A percentile compares a stretch with the other conserved stretches of the same genome.
These are phyloP conservation scores for Alethe castanea DNA, from an alignment of 2,113 vertebrate species.

Conservation along the genomic window DNA sequence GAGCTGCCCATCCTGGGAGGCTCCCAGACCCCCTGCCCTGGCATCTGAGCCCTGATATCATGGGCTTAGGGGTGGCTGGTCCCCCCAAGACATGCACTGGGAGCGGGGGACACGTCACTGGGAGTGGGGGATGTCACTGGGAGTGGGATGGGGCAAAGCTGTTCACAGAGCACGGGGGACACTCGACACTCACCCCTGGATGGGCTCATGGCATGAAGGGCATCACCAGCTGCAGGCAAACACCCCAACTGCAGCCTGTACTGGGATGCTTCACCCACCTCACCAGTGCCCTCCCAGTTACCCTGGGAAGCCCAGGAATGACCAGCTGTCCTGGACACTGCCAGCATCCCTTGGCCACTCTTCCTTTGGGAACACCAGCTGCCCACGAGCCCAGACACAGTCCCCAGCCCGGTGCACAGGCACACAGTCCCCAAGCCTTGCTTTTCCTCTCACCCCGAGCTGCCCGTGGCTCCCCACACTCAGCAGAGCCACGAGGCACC, in stretches of 20 bases:
- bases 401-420: background rate
- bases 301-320: background rate
- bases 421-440: rapidly evolving
- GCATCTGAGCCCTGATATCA: background rate
- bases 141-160: background rate
- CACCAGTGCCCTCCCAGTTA: background rate
- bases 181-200: too few relatives aligned
- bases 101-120: background rate
- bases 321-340: background rate
- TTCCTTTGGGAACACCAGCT: rapidly evolving
- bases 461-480: background rate
- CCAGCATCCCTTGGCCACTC: background rate
- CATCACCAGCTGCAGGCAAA: background rate
- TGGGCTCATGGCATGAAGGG: background rate
- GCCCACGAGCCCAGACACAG: background rate
- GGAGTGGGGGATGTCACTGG: background rate
- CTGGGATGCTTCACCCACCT: background rate
- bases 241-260: background rate
- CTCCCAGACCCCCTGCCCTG: background rate
- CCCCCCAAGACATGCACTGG: background rate
- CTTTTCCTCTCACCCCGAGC: background rate
- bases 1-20: background rate
- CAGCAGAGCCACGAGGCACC: background rate
- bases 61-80: background rate
- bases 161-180: background rate